Evolutionary conservation across 2,888 invertebrate species (phyloP), one percentile per base, ranked within the genome.

Genomic region (Polymixis lichenea): DNA sequence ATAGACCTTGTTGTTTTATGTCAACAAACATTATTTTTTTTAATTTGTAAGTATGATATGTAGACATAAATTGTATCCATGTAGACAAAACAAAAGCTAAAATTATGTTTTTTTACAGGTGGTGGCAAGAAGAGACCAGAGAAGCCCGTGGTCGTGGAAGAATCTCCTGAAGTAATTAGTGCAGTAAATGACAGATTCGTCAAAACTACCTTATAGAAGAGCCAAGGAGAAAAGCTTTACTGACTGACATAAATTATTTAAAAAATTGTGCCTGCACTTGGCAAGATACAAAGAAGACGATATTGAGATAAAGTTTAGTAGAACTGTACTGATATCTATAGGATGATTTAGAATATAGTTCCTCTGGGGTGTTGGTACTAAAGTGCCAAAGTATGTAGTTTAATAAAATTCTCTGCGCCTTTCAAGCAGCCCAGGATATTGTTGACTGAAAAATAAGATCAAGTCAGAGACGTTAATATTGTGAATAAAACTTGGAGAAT

Each of bases 191-290:
- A 77, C 17, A 66, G 62, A 73, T 80, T 80, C 60, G 60, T 89
- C 28, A 90, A 90, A 67, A 90, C 89, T 19, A 70, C 80, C 3
- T 84, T 89, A 75, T 90, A 86, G 51, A 53, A 65, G 0, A 65
- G 56, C 2, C 2, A 68, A 61, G 32, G 19, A 74, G 19, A 22
- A 46, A 69, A 83, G 38, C 72, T 67, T 75, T 60, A 82, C 61
- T 60, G 80, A 80, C 80, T 60, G 75, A 85, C 38, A 70, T 69
- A 55, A 43, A 65, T 72, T 76, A 71, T 62, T 72, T 1, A 15
- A 19, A 19, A 25, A n/a, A 65, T 32, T 8, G 17, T 9, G 17
- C 32, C 22, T 66, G 11, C 11, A 22, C 0, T 22, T 51, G 51
- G 22, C 17, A 66, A 28, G 17, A 32, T 28, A 49, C 8, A 46